Conservation (phyloP, 2,797 vertebrate genomes). For the Hafferia zeledoni region DNA sequence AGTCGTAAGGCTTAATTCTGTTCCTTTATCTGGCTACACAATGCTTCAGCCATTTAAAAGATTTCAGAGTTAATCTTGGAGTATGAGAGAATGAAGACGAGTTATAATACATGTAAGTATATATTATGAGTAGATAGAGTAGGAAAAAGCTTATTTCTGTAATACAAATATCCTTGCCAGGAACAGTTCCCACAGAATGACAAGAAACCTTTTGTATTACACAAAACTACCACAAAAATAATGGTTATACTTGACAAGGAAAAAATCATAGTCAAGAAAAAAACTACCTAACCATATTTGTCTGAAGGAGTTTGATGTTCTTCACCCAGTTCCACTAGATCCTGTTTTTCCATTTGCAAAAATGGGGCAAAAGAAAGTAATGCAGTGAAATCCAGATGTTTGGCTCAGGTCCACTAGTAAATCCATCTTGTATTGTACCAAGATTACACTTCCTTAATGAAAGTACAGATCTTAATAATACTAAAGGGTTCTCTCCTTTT, state of each 20-base stretch:
- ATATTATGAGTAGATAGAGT: neutral
- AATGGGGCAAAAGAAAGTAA: neutral
- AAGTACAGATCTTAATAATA: neutral
- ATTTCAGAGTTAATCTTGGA: neutral
- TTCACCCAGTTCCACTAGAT: neutral
- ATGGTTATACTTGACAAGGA: neutral
- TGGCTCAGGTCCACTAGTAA: neutral
- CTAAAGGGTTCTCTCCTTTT: neutral
- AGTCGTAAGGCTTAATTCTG: neutral
- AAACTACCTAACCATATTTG: neutral
- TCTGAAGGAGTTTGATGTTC: neutral
- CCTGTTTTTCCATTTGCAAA: neutral
- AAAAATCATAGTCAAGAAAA: neutral
- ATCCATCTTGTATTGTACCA: neutral
- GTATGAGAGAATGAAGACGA: neutral
- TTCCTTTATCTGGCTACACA: neutral
- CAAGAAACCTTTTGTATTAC: neutral
- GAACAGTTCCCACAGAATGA: neutral
- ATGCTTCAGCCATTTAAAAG: neutral
- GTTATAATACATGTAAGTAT: neutral
- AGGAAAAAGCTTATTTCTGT: neutral
- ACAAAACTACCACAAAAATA: neutral
- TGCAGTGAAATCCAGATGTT: neutral
- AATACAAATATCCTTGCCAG: neutral
- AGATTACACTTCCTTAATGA: neutral